phyloP scores from a whole-genome alignment of 2,797 vertebrate species.

The Pogonophryne albipinna region DNA sequence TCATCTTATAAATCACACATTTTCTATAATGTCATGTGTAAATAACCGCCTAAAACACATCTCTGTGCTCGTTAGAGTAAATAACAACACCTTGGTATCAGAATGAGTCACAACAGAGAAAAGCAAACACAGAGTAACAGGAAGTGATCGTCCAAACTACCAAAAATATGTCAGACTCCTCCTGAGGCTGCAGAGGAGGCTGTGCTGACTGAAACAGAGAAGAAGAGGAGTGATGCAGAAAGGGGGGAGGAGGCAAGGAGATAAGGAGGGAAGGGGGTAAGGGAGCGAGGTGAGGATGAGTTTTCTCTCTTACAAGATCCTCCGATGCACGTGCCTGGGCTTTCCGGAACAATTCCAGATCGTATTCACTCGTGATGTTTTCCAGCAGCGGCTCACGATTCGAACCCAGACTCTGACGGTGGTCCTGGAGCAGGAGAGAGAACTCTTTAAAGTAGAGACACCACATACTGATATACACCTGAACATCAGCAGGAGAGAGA shows the following conservation, averaged over 20 bases:
- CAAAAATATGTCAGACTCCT: slow-evolving; percentile 72
- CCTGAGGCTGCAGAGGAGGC: slow-evolving; percentile 67
- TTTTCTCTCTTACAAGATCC: slow-evolving; percentile 94
- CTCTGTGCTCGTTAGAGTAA: neutral
- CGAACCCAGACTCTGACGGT: slow-evolving; percentile 90
- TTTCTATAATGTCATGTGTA: too few species aligned
- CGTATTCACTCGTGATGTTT: slow-evolving; percentile 98
- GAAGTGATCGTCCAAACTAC: slow-evolving; percentile 64
- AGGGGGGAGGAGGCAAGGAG: too few species aligned
- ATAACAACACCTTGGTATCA: neutral
- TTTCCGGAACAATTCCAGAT: slow-evolving; percentile 97
- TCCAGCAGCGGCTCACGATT: slow-evolving; percentile 93
- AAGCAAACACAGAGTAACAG: slow-evolving; percentile 38
- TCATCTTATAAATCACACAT: too few species aligned
- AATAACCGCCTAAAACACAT: too few species aligned
- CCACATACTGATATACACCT: too few species aligned
- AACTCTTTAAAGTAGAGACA: too few species aligned
- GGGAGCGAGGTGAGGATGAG: slow-evolving; percentile 74
- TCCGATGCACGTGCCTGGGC: slow-evolving; percentile 96
- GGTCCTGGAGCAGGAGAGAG: slow-evolving; percentile 82
- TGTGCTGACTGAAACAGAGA: slow-evolving; percentile 71
- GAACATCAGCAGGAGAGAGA: too few species aligned
- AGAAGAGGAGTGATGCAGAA: slow-evolving; percentile 60
- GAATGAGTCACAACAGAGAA: slow-evolving; percentile 33
- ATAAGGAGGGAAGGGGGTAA: slow-evolving; percentile 30